Evolutionary conservation across 2,888 invertebrate genomes (phyloP), one percentile per base, ranked within the genome.

Genomic region (Ditylenchus weischeri): DNA sequence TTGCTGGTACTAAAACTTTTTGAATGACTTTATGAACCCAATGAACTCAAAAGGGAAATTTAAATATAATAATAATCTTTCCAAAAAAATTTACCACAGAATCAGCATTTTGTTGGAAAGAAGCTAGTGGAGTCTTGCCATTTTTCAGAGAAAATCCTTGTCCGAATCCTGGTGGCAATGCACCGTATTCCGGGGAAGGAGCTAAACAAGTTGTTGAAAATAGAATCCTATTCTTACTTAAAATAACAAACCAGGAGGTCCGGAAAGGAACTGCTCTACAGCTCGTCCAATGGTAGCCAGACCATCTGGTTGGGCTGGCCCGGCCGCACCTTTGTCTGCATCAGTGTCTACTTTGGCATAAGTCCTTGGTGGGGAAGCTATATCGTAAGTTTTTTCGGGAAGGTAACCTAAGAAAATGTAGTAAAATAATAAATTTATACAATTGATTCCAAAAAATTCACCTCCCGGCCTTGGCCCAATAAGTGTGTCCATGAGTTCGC

Each of bases 351-450:
- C 43, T 15, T 43, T 43, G 43, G 68, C 35, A 15, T 48, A 57
- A 48, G 64, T 57, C 35, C 54, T 63, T 58, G 58, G 38, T 68
- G 60, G 38, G 64, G 38, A 64, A 36, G 58, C 62, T 13, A 81
- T 77, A 60, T 83, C 83, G 61, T 76, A 83, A 18, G 78, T 79
- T 70, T 82, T 81, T 70, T 82, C 81, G 38, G 83, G 83, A 71
- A 83, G 80, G 60, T 79, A 75, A 51, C 82, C 54, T 54, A 18
- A 54, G 13, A 43, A 15, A 43, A 43, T 43, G 5, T 29, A 5
- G 29, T 29, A 29, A 29, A 29, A 2, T 29, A 29, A 29, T 29
- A 2, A 29, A 29, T 29, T 29, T 5, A 2, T 29, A 29, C 5
- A 29, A 29, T 29, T 29, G 29, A 29, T 29, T 29, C 2, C 29